phyloP scores from a whole-genome alignment of 1,140 invertebrate genomes.

The Drosophila nigrodunni region DNA sequence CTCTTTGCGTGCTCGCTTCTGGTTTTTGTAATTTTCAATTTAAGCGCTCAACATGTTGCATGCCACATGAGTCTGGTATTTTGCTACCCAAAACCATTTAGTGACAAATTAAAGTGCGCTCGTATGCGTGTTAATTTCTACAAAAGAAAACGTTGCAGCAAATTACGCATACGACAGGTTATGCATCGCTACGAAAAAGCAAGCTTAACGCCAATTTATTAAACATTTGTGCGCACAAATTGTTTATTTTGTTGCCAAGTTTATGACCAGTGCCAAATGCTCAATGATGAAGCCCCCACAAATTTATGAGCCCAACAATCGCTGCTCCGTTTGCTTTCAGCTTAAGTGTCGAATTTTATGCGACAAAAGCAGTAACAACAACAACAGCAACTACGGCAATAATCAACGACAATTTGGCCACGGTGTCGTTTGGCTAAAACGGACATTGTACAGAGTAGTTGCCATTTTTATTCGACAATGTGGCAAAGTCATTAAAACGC shows the following conservation, averaged over 20 bases:
- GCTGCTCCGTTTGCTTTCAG: slow-evolving; percentile 28
- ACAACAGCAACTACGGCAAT: neutral
- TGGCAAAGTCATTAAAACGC: slow-evolving; percentile 39
- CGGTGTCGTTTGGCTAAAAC: slow-evolving; percentile 1
- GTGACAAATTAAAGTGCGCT: slow-evolving; percentile 79
- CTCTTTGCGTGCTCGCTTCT: slow-evolving; percentile 45
- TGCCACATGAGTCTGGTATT: slow-evolving; percentile 51
- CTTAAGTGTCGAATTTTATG: slow-evolving; percentile 64
- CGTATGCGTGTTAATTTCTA: slow-evolving; percentile 76
- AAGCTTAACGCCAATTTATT: slow-evolving; percentile 80
- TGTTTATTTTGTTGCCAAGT: slow-evolving; percentile 74
- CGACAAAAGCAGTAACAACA: slow-evolving; percentile 24
- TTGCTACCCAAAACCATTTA: slow-evolving; percentile 57
- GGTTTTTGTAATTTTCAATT: slow-evolving; percentile 81
- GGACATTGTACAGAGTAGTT: slow-evolving; percentile 58
- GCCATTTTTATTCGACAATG: slow-evolving; percentile 53
- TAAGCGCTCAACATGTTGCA: slow-evolving; percentile 79
- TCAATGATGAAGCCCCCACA: slow-evolving; percentile 52
- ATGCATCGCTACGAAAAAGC: neutral
- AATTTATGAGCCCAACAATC: slow-evolving; percentile 68
- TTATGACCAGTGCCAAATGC: slow-evolving; percentile 44
- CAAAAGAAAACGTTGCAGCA: slow-evolving; percentile 45
- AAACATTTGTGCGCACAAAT: slow-evolving; percentile 67
- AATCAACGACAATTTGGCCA: slow-evolving; percentile 5
- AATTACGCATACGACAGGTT: slow-evolving; percentile 71